Base-by-base conservation (phyloP, 2,113 vertebrate genomes). In the Neopipo cinnamomea region DNA sequence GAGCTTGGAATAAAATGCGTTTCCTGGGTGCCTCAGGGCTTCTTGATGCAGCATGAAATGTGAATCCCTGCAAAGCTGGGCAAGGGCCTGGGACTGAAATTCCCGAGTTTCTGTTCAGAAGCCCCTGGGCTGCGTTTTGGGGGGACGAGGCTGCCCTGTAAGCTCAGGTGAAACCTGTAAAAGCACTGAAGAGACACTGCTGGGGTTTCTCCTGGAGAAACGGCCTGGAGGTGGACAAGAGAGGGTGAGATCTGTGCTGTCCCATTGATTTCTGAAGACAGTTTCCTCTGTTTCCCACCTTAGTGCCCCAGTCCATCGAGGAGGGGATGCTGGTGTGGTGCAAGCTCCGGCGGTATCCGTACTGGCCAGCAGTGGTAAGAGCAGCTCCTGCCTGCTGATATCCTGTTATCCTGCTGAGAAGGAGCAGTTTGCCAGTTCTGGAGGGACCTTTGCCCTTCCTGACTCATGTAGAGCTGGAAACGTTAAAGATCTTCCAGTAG, bases 321-420 rank as follows among this genome's bases (percentile, higher is more conserved):
- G 88, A 91, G 15, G 98, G 98, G 73, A 96, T 96, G 83, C 83
- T 98, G 88, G 98, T 98, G 42, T 98, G 98, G 98, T 98, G 98
- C 97, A 98, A 98, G 59, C 83, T 97, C 74, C 86, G 96, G n/a
- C 96, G 97, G 14, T 98, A 97, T 4, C 98, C 98, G 0, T 98
- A 98, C 46, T 98, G 98, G 98, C 98, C 98, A 31, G 97, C 98
- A 2, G 96, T 98, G 98, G 98, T 98, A 96, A 98, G 98, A 89
- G 20, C 47, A 76, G 42, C 82, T 81, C 6, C 55, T 16, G n/a
- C 44, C 52, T 27, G 19, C 41, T 53, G 71, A 2, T 1, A 33
- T 33, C 28, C 44, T 39, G 62, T 1, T 2, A 30, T 37, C 70
- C 24, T 39, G 47, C 35, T 79, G 62, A 42, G 12, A 20, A 33